These are phyloP conservation scores for Hafferia zeledoni DNA, from an alignment of 2,797 vertebrate species.

Conservation along the genomic window DNA sequence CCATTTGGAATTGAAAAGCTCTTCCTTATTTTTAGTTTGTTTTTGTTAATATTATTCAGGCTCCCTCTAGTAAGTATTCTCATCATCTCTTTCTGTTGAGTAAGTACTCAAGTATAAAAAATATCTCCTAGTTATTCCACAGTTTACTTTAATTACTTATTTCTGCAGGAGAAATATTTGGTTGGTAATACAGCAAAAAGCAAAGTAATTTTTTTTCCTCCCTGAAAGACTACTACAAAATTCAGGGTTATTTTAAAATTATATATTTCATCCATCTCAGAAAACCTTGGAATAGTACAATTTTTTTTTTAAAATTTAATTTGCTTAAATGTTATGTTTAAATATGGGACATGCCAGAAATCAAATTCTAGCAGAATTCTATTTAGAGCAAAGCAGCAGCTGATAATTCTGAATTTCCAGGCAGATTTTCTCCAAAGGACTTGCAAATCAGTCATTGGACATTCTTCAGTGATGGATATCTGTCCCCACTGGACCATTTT, in stretches of 20 bases:
- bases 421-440: not conserved
- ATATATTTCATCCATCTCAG: not conserved
- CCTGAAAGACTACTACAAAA: not conserved
- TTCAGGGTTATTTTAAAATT: not conserved
- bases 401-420: not conserved
- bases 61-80: not conserved
- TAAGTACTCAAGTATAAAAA: not conserved
- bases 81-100: not conserved
- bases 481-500: not conserved
- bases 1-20: not conserved
- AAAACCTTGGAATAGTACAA: not conserved
- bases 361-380: not conserved
- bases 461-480: not conserved
- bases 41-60: constrained; percentile 14
- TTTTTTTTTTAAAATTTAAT: not conserved
- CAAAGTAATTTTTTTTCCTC: rapidly evolving
- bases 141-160: not conserved
- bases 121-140: not conserved
- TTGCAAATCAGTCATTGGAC: not conserved
- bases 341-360: not conserved
- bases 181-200: not conserved
- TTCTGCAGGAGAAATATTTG: not conserved
- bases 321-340: not conserved
- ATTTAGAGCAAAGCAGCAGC: not conserved
- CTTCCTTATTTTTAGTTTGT: constrained; percentile 3